Percentiles rank a stretch among this genome's conserved stretches.
Evolutionary conservation across 2,888 invertebrate species (phyloP).

Genomic region (Drosophila eohydei): DNA sequence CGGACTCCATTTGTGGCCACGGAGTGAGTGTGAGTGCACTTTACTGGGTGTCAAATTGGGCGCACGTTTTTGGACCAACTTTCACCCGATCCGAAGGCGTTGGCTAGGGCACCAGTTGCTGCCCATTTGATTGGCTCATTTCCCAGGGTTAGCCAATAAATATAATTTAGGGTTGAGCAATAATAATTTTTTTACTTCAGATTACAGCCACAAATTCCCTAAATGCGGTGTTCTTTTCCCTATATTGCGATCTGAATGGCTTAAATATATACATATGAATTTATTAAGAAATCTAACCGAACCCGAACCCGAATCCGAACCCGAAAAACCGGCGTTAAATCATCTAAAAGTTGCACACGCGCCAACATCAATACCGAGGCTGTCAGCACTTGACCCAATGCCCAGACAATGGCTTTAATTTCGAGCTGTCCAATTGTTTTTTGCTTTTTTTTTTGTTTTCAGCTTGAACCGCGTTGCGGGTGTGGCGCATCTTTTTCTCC

Average conservation of each 20-base stretch:
- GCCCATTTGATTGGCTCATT: constrained; percentile 32
- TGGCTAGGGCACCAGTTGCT: constrained; percentile 51
- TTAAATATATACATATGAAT: neutral
- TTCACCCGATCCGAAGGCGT: constrained; percentile 71
- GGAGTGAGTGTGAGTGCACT: constrained; percentile 49
- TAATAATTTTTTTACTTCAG: neutral
- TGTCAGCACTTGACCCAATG: constrained; percentile 78
- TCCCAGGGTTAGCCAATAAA: constrained; percentile 13
- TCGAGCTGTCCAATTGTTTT: constrained; percentile 66
- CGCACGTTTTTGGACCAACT: constrained; percentile 69
- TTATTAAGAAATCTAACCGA: constrained; percentile 9
- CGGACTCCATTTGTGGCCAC: constrained; percentile 31
- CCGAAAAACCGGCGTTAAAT: constrained; percentile 48
- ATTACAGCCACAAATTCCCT: neutral
- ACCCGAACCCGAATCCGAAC: constrained; percentile 2
- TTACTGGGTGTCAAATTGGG: constrained; percentile 71
- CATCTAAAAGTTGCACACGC: constrained; percentile 58
- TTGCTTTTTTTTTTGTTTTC: constrained; percentile 3
- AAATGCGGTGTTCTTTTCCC: neutral
- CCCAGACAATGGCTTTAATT: constrained; percentile 75
- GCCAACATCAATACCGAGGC: constrained; percentile 44
- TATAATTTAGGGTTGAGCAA: constrained; percentile 1
- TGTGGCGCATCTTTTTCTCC: constrained; percentile 74
- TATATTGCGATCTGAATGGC: neutral
- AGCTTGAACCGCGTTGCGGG: constrained; percentile 59